Evolutionary conservation across 2,113 vertebrate species (phyloP).

Genomic region (Microtus oregoni): DNA sequence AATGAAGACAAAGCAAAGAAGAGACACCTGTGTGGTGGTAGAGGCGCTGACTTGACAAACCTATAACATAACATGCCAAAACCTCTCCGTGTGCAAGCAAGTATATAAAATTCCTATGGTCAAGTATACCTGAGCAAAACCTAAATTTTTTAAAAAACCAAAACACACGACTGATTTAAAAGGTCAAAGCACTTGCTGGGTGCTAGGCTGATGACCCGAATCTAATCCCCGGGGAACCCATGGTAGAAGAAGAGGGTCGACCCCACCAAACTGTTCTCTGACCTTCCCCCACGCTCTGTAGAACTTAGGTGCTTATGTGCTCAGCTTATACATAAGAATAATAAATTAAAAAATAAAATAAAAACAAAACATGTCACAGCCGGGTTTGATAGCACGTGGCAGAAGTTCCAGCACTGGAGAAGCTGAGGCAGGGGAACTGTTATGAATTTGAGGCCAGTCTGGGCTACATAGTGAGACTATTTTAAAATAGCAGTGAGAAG

Average conservation of each 20-base stretch:
- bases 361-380: slow-evolving; percentile 1
- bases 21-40: neutral
- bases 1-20: neutral
- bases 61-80: neutral
- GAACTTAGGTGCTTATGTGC: neutral
- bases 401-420: neutral
- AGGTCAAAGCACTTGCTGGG: neutral
- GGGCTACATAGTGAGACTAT: neutral
- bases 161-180: neutral
- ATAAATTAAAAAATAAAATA: neutral
- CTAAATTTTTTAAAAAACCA: neutral
- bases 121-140: neutral
- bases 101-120: neutral
- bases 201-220: neutral
- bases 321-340: neutral
- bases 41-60: neutral
- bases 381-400: neutral
- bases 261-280: neutral
- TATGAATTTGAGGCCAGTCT: neutral
- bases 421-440: neutral
- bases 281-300: neutral
- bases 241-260: too few relatives aligned
- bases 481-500: neutral
- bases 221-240: too few relatives aligned
- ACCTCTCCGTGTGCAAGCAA: neutral